Conservation (phyloP, 1,140 invertebrate species). For the Carposina sasakii region DNA sequence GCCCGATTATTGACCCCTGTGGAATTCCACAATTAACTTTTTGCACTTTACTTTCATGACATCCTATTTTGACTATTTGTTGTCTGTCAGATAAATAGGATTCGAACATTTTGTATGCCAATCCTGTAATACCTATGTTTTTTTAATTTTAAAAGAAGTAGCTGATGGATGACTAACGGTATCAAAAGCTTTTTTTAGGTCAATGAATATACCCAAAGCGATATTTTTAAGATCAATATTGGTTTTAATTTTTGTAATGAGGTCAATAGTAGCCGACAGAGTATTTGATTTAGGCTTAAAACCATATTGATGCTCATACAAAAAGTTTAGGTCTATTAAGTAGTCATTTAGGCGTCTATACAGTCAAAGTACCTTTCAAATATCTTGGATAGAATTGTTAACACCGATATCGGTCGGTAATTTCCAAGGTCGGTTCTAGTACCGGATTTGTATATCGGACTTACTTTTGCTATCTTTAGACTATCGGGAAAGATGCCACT, state of each 20-base stretch:
- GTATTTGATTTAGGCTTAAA: constrained; percentile 9
- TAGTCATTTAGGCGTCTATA: too few relatives aligned
- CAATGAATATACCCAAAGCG: constrained; percentile 6
- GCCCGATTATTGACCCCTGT: too few relatives aligned
- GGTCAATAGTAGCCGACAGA: constrained; percentile 6
- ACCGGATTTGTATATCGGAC: too few relatives aligned
- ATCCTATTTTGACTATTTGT: constrained; percentile 5
- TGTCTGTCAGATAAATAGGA: constrained; percentile 3
- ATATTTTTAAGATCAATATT: constrained; percentile 1
- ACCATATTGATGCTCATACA: not conserved
- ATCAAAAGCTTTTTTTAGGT: constrained; percentile 12
- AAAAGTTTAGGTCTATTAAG: too few relatives aligned
- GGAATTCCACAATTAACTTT: too few relatives aligned
- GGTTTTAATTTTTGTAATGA: constrained; percentile 5
- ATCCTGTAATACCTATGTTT: constrained; percentile 5
- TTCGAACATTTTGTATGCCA: not conserved
- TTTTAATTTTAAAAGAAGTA: constrained; percentile 6
- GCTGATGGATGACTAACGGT: constrained; percentile 2
- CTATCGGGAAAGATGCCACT: too few relatives aligned
- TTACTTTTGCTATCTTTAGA: too few relatives aligned
- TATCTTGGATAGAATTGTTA: too few relatives aligned
- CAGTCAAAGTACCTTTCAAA: too few relatives aligned
- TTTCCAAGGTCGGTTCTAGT: too few relatives aligned
- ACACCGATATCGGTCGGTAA: too few relatives aligned
- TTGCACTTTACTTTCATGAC: too few relatives aligned